A percentile compares a stretch with the other conserved stretches of the same genome.
Evolutionary conservation across 2,113 vertebrate species (phyloP).

Genomic region (Mohoua ochrocephala): DNA sequence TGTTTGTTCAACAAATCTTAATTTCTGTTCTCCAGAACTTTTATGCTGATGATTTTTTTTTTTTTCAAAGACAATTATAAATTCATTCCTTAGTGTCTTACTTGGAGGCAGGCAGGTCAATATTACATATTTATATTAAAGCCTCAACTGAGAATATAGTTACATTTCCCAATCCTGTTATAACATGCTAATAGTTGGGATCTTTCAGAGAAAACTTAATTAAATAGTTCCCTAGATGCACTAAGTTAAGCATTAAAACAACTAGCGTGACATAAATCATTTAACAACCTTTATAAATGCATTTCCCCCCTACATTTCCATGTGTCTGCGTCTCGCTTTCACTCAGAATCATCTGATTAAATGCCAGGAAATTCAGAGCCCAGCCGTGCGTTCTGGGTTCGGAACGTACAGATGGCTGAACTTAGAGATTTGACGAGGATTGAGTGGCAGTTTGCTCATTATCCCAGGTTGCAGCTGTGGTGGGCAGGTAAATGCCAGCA

Average conservation of each 20-base stretch:
- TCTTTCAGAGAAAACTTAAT: conserved; percentile 20
- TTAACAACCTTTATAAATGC: conserved; percentile 14
- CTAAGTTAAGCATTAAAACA: conserved; percentile 30
- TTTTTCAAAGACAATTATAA: neutral
- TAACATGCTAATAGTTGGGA: neutral
- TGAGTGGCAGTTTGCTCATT: neutral
- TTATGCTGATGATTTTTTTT: neutral
- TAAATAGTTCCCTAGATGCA: conserved; percentile 1
- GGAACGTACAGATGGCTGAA: neutral
- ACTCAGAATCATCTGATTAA: neutral
- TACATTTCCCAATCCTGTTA: conserved; percentile 11
- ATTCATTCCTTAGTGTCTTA: neutral
- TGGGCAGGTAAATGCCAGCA: neutral
- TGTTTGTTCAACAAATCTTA: neutral
- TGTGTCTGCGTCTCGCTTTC: neutral
- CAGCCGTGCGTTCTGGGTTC: neutral
- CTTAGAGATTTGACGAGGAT: neutral
- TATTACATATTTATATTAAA: conserved; percentile 18
- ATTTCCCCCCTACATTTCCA: neutral
- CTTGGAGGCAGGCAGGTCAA: neutral
- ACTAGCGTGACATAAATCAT: neutral
- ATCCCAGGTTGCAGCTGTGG: neutral
- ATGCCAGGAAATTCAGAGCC: conserved; percentile 7
- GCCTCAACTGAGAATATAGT: neutral
- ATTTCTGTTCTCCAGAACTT: neutral